phyloP scores from a whole-genome alignment of 1,140 invertebrate genomes.

The Eupristina koningsbergeri region DNA sequence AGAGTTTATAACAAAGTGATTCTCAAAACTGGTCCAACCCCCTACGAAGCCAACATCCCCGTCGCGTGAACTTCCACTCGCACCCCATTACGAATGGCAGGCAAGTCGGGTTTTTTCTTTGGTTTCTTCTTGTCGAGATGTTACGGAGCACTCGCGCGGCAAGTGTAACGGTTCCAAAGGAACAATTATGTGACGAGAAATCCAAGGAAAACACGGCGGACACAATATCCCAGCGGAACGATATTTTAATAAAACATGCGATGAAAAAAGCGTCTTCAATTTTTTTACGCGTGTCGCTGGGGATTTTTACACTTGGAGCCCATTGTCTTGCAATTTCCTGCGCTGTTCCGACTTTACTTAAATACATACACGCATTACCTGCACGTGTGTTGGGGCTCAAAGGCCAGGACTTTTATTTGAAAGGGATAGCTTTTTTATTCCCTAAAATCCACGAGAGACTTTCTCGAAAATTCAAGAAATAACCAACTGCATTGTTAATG shows the following conservation, averaged over 20 bases:
- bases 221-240: neutral
- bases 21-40: conserved; percentile 64
- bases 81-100: conserved; percentile 50
- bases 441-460: neutral
- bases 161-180: conserved; percentile 69
- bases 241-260: conserved; percentile 9
- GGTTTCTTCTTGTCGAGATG: conserved; percentile 50
- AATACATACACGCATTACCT: neutral
- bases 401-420: neutral
- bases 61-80: neutral
- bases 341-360: neutral
- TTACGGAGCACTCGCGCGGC: conserved; percentile 51
- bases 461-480: neutral
- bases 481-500: neutral
- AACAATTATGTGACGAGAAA: conserved; percentile 52
- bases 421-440: neutral
- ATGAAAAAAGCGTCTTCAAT: neutral
- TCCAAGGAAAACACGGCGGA: neutral
- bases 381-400: too few species aligned
- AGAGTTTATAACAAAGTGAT: conserved; percentile 66
- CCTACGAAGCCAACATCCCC: conserved; percentile 48
- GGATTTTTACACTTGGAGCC: neutral
- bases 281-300: neutral
- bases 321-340: neutral
- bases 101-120: conserved; percentile 59